A percentile compares a stretch with the other conserved stretches of the same genome.
phyloP scores from a whole-genome alignment of 2,888 invertebrate genomes.

The Autographa pulchrina region DNA sequence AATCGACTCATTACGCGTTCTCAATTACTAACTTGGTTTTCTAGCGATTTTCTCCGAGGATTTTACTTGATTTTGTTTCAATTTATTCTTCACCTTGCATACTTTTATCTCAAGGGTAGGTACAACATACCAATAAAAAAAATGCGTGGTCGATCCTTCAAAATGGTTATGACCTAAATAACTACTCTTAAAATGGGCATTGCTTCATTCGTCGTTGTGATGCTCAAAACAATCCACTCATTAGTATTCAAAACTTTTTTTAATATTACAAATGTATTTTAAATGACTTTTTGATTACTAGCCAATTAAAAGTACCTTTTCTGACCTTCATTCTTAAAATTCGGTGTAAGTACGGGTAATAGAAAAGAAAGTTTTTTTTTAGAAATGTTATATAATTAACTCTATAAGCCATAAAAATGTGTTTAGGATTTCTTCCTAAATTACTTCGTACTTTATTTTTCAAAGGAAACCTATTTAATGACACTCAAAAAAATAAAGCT shows the following conservation, averaged over 20 bases:
- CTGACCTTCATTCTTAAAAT: neutral
- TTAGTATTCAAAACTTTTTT: neutral
- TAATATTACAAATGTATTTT: neutral
- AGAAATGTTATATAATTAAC: neutral
- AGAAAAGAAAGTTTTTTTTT: neutral
- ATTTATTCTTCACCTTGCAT: too few relatives aligned
- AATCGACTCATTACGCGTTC: conserved; percentile 10
- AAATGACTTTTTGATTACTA: neutral
- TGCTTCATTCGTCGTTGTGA: neutral
- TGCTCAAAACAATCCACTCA: neutral
- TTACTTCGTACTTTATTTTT: too few relatives aligned
- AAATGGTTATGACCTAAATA: too few relatives aligned
- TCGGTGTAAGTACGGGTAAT: too few relatives aligned
- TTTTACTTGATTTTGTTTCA: neutral
- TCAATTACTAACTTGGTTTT: conserved; percentile 10
- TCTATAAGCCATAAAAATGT: too few relatives aligned
- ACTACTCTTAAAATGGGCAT: too few relatives aligned
- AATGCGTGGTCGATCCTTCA: too few relatives aligned
- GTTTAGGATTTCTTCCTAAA: too few relatives aligned
- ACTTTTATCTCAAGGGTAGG: too few relatives aligned
- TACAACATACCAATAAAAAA: too few relatives aligned
- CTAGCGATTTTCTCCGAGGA: neutral
- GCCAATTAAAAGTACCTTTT: neutral
- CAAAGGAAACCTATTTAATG: too few relatives aligned
- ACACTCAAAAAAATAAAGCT: too few relatives aligned